Conservation (phyloP, 1,140 invertebrate genomes). For the Wiebesia pumilae region DNA sequence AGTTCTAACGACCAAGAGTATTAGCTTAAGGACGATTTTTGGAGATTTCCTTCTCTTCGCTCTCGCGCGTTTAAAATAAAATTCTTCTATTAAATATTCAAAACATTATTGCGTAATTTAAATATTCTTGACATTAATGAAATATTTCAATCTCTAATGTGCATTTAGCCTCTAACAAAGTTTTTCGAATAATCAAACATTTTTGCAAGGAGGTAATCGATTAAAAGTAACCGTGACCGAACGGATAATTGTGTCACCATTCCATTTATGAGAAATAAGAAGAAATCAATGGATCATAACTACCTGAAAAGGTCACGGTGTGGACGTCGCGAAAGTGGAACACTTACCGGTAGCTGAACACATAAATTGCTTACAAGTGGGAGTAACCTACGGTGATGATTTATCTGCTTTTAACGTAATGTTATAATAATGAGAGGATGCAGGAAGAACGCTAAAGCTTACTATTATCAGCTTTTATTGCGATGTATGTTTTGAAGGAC, state of each 20-base stretch:
- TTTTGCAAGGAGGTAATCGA: too few species aligned
- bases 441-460: neutral
- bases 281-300: conserved; percentile 32
- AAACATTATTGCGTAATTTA: too few species aligned
- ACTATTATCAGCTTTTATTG: neutral
- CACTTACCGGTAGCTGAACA: conserved; percentile 5
- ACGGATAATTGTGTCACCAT: neutral
- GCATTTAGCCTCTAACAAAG: too few species aligned
- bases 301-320: neutral
- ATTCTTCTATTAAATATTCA: too few species aligned
- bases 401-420: neutral
- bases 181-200: too few species aligned
- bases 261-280: conserved; percentile 17
- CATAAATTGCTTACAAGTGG: neutral
- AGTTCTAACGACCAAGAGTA: too few species aligned
- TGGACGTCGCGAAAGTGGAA: conserved; percentile 25
- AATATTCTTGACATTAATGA: too few species aligned
- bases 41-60: too few species aligned
- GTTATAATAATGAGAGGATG: neutral
- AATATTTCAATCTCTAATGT: too few species aligned
- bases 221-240: neutral
- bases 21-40: too few species aligned
- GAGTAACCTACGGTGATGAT: neutral
- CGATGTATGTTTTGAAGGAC: neutral
- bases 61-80: too few species aligned